Base-by-base conservation (phyloP, 2,113 vertebrate genomes). In the Epinephelus fuscoguttatus region DNA sequence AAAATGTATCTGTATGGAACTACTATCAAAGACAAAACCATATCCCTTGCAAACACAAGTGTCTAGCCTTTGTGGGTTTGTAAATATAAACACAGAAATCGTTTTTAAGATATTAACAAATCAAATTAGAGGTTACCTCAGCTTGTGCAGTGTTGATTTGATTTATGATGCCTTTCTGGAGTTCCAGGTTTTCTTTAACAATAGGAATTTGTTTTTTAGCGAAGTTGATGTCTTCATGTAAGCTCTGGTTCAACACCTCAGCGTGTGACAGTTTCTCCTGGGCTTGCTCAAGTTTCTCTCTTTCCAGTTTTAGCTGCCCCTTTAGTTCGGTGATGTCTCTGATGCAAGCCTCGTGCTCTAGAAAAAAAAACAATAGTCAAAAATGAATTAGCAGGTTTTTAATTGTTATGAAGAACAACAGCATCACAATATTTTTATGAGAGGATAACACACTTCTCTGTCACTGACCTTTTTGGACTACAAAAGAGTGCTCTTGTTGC, bases 381-480 rank as follows among this genome's bases (percentile, higher is more conserved):
- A 50, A 53, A 66, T 21, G 3, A 67, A 77, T 59, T 12, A 21
- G 14, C 19, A 66, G 23, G 19, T 60, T 17, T 37, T 53, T 78
- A 19, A 25, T 49, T 75, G 55, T 13, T 45, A 63, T 73, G 49
- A 15, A 18, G 47, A 30, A 75, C 4, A 7, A 53, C 13, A 55
- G 19, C 52, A 12, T 67, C 52, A 13, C 4, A 57, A 27, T 49
- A 72, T 42, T 27, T 69, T 23, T 23, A 11, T 9, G 18, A 64
- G 2, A 60, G 59, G 25, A 80, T 4, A 30, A 18, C 21, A 12
- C 27, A 37, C 13, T 2, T 76, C n/a, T 42, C 12, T 30, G 19
- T 60, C 45, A 56, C 83, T 71, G 89, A 97, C 96, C 96, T 94
- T 91, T 96, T 60, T 97, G 95, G 37, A 98, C 86, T 4, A 91